A percentile compares a stretch with the other conserved stretches of the same genome.
These are phyloP conservation scores for Morelia viridis DNA, from an alignment of 2,797 vertebrate species.

Conservation along the genomic window DNA sequence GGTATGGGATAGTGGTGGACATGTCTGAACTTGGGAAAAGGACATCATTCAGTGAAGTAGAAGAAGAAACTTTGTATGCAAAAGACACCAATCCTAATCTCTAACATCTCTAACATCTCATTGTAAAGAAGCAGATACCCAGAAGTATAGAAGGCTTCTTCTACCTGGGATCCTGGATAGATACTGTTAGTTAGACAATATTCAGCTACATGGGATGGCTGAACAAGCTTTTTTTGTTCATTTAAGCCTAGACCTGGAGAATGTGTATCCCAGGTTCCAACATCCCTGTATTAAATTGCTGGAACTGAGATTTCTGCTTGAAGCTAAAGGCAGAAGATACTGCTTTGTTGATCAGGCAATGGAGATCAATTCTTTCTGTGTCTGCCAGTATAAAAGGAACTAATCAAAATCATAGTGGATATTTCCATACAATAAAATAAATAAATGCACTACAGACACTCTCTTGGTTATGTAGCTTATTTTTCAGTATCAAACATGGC, in stretches of 20 bases:
- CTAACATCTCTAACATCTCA: too few relatives aligned
- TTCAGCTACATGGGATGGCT: neutral
- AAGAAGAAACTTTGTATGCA: neutral
- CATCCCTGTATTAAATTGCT: neutral
- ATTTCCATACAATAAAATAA: neutral
- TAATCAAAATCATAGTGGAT: neutral
- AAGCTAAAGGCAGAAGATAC: neutral
- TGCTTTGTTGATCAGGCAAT: neutral
- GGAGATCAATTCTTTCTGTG: neutral
- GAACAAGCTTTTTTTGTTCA: neutral
- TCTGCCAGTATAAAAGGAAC: neutral
- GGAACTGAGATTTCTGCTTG: neutral
- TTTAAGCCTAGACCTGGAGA: neutral
- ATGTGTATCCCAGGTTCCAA: neutral
- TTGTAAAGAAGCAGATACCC: neutral
- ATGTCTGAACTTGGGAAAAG: neutral
- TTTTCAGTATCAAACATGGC: neutral
- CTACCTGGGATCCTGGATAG: neutral
- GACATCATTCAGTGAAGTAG: neutral
- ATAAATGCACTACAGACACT: neutral
- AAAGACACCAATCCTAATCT: neutral
- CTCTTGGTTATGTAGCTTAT: neutral
- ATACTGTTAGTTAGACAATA: neutral
- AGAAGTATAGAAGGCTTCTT: neutral
- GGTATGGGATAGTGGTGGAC: neutral